phyloP scores from a whole-genome alignment of 2,888 invertebrate species.

The Lithophane socia region DNA sequence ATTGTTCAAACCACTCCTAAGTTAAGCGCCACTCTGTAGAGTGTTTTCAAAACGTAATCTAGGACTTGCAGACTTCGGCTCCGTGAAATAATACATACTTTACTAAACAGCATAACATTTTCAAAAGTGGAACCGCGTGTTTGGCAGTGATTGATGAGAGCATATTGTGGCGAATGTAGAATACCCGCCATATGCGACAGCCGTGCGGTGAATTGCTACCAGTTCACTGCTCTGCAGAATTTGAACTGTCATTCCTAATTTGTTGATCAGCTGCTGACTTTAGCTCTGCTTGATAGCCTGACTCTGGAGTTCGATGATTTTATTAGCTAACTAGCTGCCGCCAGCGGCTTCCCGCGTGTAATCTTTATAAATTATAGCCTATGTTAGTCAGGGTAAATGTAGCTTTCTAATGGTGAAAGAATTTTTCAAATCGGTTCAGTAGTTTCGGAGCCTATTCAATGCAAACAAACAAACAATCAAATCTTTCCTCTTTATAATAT shows the following conservation, averaged over 20 bases:
- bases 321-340: neutral
- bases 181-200: neutral
- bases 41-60: slow-evolving; percentile 40
- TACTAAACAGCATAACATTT: slow-evolving; percentile 18
- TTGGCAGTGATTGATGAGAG: slow-evolving; percentile 41
- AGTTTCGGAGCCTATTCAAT: too few relatives aligned
- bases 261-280: slow-evolving; percentile 4
- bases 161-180: slow-evolving; percentile 33
- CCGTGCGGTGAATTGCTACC: slow-evolving; percentile 14
- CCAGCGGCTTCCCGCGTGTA: too few relatives aligned
- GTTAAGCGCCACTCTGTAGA: slow-evolving; percentile 15
- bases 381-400: too few relatives aligned
- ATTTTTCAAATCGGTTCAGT: too few relatives aligned
- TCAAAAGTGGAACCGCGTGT: slow-evolving; percentile 10
- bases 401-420: too few relatives aligned
- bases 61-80: slow-evolving; percentile 22
- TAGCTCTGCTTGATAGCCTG: neutral
- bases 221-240: slow-evolving; percentile 5
- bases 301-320: neutral
- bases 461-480: too few relatives aligned
- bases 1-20: slow-evolving; percentile 29
- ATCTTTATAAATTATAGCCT: too few relatives aligned
- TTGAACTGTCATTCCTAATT: slow-evolving; percentile 5
- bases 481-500: too few relatives aligned
- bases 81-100: slow-evolving; percentile 17